Evolutionary conservation across 1,140 invertebrate species (phyloP), one percentile per base, ranked within the genome.

Genomic region (Dendroctonus valens): DNA sequence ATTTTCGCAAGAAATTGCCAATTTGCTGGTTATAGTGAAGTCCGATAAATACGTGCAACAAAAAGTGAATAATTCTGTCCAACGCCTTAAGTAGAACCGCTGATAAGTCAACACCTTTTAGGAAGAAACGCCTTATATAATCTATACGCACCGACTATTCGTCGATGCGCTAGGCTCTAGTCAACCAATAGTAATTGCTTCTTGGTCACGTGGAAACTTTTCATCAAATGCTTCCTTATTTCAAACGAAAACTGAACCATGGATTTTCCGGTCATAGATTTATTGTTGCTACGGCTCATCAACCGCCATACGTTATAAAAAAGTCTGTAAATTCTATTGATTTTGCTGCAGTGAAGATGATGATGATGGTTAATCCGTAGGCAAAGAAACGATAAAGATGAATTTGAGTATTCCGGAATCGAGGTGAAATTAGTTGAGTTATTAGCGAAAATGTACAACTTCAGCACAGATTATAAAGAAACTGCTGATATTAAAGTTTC

Each of bases 231-330:
- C 87, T 0, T 78, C 86, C 76, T 76, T 90, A 38, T 91, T 89
- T 78, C 87, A 88, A 7, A 68, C 73, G 4, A 91, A n/a, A 91
- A 78, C 83, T 90, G 71, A 75, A 71, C 0, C 52, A 80, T 15
- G 88, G 89, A 8, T 89, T 90, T 71, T 83, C 86, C 39, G 88
- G 88, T n/a, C 87, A 89, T 73, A 81, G 86, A 50, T 87, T 91
- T 72, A 76, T 84, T 42, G 81, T 90, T 4, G 79, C 86, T 8
- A 82, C 85, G 5, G 82, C 84, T 9, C 80, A 89, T 78, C 86
- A 88, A 69, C 88, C 89, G 14, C 89, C 89, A 0, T 90, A 83
- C 75, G 82, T 88, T 9, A 84, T 89, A 70, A 84, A 82, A 76
- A 86, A 81, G 83, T 86, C 80, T 64, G 54, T 26, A 26, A 40